Percentiles rank a stretch among this genome's conserved stretches.
These are phyloP conservation scores for Rugalucina vietnamica DNA, from an alignment of 2,888 invertebrate genomes.

Conservation along the genomic window DNA sequence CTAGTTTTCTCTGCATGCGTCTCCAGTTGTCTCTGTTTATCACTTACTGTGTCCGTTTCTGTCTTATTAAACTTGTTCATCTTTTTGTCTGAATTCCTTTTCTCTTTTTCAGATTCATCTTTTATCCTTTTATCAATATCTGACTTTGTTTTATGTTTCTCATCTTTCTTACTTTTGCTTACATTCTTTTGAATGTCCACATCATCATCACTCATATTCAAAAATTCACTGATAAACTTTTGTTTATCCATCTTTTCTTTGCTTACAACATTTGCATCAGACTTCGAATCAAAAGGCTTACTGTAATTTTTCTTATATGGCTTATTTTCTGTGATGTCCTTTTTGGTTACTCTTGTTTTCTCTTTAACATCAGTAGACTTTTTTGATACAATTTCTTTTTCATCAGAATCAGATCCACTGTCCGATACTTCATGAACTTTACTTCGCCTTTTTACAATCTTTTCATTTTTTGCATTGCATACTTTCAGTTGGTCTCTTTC, in stretches of 20 bases:
- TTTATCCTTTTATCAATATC: background rate
- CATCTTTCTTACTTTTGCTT: background rate
- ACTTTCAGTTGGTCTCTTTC: background rate
- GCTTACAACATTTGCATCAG: background rate
- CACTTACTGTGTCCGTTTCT: background rate
- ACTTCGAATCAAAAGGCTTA: background rate
- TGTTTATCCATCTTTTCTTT: slow-evolving; percentile 22
- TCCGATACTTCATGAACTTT: slow-evolving; percentile 70
- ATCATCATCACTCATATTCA: slow-evolving; percentile 52
- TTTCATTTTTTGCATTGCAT: background rate
- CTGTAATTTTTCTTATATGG: background rate
- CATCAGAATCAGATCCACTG: slow-evolving; percentile 64
- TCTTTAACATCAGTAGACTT: background rate
- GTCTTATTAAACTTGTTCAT: too few relatives aligned
- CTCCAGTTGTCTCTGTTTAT: background rate
- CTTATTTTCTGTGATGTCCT: background rate
- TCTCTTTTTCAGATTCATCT: too few relatives aligned
- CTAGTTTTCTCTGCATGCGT: background rate
- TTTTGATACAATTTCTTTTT: background rate
- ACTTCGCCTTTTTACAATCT: slow-evolving; percentile 19
- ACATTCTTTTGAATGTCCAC: slow-evolving; percentile 23
- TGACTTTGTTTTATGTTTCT: background rate
- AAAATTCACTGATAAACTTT: slow-evolving; percentile 49
- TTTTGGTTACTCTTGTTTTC: background rate
- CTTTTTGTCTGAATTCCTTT: too few relatives aligned